Conservation (phyloP, 2,797 vertebrate species). For the Sternarchorhynchus goeldii region DNA sequence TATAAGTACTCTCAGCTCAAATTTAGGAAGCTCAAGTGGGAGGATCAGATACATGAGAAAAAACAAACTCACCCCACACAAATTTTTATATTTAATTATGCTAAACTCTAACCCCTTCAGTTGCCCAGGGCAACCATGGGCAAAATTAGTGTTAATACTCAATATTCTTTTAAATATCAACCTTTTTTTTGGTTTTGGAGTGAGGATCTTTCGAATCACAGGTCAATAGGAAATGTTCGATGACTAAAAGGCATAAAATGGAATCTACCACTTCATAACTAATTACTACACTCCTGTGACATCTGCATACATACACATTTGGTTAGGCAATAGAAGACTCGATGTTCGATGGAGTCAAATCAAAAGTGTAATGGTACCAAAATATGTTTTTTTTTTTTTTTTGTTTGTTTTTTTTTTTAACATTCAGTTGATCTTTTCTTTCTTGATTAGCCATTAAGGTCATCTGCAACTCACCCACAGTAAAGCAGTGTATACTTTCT, state of each 20-base stretch:
- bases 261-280: conserved; percentile 32
- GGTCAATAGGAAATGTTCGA: background rate
- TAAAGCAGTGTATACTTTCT: conserved; percentile 25
- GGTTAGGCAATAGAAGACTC: conserved; percentile 19
- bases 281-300: conserved; percentile 43
- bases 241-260: conserved; percentile 33
- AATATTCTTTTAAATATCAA: background rate
- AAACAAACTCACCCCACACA: background rate
- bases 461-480: conserved; percentile 18
- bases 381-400: conserved; percentile 54
- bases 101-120: background rate
- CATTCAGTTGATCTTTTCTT: conserved; percentile 43
- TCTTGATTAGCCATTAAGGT: conserved; percentile 12
- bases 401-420: conserved; percentile 54
- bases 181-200: background rate
- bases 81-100: background rate
- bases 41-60: background rate
- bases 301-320: conserved; percentile 37
- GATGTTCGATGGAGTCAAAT: conserved; percentile 26
- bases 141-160: conserved; percentile 22
- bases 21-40: background rate
- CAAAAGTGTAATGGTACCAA: conserved; percentile 61
- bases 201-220: background rate
- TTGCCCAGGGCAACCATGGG: background rate
- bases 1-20: background rate